Evolutionary conservation across 2,888 invertebrate species (phyloP).

Genomic region (Caenorhabditis sp.): DNA sequence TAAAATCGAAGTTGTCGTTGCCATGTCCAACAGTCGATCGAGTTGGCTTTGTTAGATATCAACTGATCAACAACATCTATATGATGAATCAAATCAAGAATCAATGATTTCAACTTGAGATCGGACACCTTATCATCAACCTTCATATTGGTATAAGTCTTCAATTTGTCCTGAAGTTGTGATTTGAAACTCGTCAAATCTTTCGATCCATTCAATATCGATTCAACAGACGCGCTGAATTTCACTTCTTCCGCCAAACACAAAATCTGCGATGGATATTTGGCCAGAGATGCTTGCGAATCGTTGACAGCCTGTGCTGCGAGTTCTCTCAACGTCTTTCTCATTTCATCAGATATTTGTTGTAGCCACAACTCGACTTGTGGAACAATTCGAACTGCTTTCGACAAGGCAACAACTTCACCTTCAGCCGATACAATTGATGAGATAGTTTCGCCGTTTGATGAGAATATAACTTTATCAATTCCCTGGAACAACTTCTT

Average conservation of each 20-base stretch:
- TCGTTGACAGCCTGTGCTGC: slow-evolving; percentile 76
- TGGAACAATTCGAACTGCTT: slow-evolving; percentile 79
- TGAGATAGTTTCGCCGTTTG: slow-evolving; percentile 75
- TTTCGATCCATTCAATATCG: slow-evolving; percentile 71
- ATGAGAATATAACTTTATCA: slow-evolving; percentile 79
- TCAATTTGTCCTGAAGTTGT: slow-evolving; percentile 72
- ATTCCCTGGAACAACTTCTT: slow-evolving; percentile 92
- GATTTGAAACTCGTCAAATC: slow-evolving; percentile 67
- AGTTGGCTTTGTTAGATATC: slow-evolving; percentile 76
- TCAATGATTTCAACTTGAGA: slow-evolving; percentile 87
- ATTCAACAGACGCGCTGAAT: slow-evolving; percentile 86
- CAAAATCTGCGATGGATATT: slow-evolving; percentile 82
- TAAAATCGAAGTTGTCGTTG: slow-evolving; percentile 83
- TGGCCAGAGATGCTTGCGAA: slow-evolving; percentile 76
- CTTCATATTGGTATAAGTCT: slow-evolving; percentile 74
- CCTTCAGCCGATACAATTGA: slow-evolving; percentile 82
- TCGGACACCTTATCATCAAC: slow-evolving; percentile 76
- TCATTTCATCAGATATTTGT: slow-evolving; percentile 84
- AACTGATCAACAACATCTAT: slow-evolving; percentile 83
- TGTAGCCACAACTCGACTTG: slow-evolving; percentile 83
- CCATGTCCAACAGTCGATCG: slow-evolving; percentile 83
- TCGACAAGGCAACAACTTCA: slow-evolving; percentile 74
- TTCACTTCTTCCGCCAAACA: slow-evolving; percentile 85
- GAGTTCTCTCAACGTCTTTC: slow-evolving; percentile 79
- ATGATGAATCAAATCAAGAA: slow-evolving; percentile 92